These are phyloP conservation scores for Saimiri boliviensis DNA, from an alignment of 2,113 vertebrate genomes.

Conservation along the genomic window DNA sequence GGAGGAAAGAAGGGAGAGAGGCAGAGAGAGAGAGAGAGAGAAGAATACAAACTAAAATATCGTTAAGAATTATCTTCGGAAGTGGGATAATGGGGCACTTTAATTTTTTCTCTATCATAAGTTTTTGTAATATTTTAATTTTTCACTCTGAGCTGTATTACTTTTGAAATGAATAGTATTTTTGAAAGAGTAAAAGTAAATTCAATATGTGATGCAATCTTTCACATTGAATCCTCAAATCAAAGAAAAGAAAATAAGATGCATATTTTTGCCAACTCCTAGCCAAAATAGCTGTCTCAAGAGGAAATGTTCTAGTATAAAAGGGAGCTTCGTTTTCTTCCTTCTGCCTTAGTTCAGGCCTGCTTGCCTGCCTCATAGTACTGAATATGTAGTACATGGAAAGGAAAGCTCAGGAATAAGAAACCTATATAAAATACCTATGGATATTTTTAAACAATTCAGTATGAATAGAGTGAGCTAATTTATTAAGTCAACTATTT, in stretches of 20 bases:
- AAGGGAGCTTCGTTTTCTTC: background rate
- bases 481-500: background rate
- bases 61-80: background rate
- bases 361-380: background rate
- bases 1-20: background rate
- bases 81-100: background rate
- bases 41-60: slow-evolving; percentile 41
- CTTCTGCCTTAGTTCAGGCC: background rate
- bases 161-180: slow-evolving; percentile 23
- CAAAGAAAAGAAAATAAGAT: slow-evolving; percentile 22
- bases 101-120: slow-evolving; percentile 20
- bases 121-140: background rate
- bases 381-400: background rate
- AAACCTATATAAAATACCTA: background rate
- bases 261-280: background rate
- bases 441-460: slow-evolving; percentile 8
- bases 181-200: slow-evolving; percentile 50
- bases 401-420: background rate
- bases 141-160: background rate
- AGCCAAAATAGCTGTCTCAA: background rate
- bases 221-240: background rate
- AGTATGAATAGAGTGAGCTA: background rate
- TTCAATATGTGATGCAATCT: background rate
- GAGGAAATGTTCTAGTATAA: background rate
- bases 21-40: background rate